A percentile compares a stretch with the other conserved stretches of the same genome.
Evolutionary conservation across 1,140 invertebrate genomes (phyloP).

Genomic region (Oncopodura yosiiana): DNA sequence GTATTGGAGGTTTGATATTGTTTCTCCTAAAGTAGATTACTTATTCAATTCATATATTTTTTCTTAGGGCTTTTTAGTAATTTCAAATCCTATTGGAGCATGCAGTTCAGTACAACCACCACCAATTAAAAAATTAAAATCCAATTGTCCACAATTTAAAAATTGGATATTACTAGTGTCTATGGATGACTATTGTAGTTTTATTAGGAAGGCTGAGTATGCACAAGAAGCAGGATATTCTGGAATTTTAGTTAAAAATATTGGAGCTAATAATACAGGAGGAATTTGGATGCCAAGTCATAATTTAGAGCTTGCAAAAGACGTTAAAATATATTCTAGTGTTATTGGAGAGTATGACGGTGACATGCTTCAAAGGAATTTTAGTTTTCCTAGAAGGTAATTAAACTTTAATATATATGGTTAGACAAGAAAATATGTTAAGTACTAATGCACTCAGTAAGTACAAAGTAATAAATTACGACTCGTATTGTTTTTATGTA

Average conservation of each 20-base stretch:
- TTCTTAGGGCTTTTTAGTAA: too few relatives aligned
- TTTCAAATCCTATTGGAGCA: too few relatives aligned
- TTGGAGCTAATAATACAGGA: constrained; percentile 9
- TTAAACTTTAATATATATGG: neutral
- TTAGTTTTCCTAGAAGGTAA: neutral
- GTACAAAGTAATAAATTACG: too few relatives aligned
- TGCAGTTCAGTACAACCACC: too few relatives aligned
- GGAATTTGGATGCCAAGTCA: constrained; percentile 7
- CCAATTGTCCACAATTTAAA: neutral
- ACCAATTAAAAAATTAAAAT: neutral
- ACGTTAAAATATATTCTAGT: constrained; percentile 1
- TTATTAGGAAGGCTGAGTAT: neutral
- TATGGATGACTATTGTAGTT: constrained; percentile 10
- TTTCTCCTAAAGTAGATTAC: too few relatives aligned
- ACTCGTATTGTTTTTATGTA: too few relatives aligned
- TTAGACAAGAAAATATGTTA: neutral
- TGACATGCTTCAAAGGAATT: neutral
- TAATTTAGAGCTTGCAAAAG: constrained; percentile 10
- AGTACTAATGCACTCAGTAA: neutral
- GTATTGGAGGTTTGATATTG: too few relatives aligned
- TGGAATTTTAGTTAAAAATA: constrained; percentile 7
- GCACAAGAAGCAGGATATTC: constrained; percentile 7
- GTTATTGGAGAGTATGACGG: constrained; percentile 9
- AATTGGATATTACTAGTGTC: constrained; percentile 1
- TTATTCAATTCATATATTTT: too few relatives aligned